phyloP scores from a whole-genome alignment of 1,140 invertebrate species.

The Drosophila insularis region DNA sequence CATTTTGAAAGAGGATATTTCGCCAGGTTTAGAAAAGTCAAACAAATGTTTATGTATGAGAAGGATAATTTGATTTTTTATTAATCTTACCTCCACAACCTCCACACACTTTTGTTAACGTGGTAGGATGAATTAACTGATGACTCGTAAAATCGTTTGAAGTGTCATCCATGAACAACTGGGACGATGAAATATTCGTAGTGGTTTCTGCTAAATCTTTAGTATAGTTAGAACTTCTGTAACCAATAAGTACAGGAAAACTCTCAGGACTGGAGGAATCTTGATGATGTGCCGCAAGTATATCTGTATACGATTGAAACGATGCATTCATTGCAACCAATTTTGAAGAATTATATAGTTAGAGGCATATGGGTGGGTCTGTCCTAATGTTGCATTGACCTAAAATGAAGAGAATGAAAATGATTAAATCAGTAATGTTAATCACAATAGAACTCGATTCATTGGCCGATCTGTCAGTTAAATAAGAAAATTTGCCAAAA shows the following conservation, averaged over 20 bases:
- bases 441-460: too few relatives aligned
- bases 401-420: constrained; percentile 8
- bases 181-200: constrained; percentile 74
- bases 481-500: too few relatives aligned
- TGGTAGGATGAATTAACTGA: constrained; percentile 84
- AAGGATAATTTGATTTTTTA: neutral
- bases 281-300: constrained; percentile 87
- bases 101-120: constrained; percentile 86
- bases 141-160: constrained; percentile 79
- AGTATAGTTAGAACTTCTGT: constrained; percentile 54
- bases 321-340: constrained; percentile 87
- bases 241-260: constrained; percentile 82
- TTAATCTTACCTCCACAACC: constrained; percentile 84
- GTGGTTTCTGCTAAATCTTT: constrained; percentile 70
- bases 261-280: constrained; percentile 84
- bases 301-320: constrained; percentile 87
- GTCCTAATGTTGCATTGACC: constrained; percentile 55
- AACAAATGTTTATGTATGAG: too few relatives aligned
- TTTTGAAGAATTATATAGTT: constrained; percentile 57
- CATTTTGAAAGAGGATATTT: too few relatives aligned
- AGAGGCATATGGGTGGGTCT: constrained; percentile 58
- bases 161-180: constrained; percentile 81
- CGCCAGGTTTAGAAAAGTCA: too few relatives aligned
- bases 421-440: neutral
- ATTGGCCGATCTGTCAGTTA: too few relatives aligned